These are phyloP conservation scores for Pristiophorus japonicus DNA, from an alignment of 2,113 vertebrate genomes.

Conservation along the genomic window DNA sequence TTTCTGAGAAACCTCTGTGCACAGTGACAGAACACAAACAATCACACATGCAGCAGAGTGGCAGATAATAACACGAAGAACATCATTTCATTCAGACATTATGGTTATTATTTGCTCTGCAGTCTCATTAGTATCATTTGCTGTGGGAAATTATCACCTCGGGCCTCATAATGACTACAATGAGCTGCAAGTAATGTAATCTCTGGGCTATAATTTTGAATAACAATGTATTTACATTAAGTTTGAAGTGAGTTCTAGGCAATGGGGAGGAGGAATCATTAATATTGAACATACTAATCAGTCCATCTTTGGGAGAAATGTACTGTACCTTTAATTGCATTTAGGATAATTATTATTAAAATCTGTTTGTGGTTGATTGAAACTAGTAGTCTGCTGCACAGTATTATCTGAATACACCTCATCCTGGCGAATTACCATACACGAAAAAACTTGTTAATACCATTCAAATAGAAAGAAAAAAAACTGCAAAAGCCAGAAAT, in stretches of 20 bases:
- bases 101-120: neutral
- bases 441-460: neutral
- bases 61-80: neutral
- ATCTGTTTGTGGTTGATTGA: neutral
- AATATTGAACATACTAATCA: neutral
- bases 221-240: neutral
- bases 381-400: neutral
- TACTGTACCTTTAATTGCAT: neutral
- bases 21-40: neutral
- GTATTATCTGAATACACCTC: neutral
- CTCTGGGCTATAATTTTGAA: neutral
- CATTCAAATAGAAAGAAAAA: neutral
- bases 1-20: neutral
- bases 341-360: neutral
- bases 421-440: neutral
- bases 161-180: neutral
- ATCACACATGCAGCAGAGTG: neutral
- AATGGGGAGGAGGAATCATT: neutral
- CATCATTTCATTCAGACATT: neutral
- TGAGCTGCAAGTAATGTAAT: neutral
- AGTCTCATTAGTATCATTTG: neutral
- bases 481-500: neutral
- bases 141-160: neutral
- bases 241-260: neutral
- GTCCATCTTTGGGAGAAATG: neutral